Conservation (phyloP, 1,140 invertebrate genomes). For the Calephelis virginiensis region DNA sequence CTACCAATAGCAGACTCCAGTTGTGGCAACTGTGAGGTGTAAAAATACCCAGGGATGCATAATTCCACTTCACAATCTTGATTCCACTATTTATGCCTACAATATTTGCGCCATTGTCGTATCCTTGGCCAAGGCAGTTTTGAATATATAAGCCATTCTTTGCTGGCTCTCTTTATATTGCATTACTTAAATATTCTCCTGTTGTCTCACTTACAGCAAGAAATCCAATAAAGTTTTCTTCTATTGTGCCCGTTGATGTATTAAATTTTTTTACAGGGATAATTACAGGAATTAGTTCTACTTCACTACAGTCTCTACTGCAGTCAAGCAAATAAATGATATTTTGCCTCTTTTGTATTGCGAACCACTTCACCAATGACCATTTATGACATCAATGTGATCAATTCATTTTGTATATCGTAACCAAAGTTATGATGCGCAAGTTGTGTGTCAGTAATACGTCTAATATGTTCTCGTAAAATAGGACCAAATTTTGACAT, state of each 20-base stretch:
- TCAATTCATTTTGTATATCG: slow-evolving; percentile 44
- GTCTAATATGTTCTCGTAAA: slow-evolving; percentile 36
- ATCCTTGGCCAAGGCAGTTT: slow-evolving; percentile 33
- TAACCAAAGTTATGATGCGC: slow-evolving; percentile 38
- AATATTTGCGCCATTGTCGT: slow-evolving; percentile 41
- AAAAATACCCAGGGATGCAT: slow-evolving; percentile 31
- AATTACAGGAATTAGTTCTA: too few relatives aligned
- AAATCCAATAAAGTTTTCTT: slow-evolving; percentile 21
- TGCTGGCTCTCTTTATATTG: slow-evolving; percentile 29
- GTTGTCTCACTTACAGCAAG: slow-evolving; percentile 34
- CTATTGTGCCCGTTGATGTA: too few relatives aligned
- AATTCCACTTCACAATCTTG: slow-evolving; percentile 32
- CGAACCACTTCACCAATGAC: slow-evolving; percentile 33
- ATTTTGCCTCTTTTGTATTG: slow-evolving; percentile 37
- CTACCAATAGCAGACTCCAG: neutral
- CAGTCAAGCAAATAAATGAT: slow-evolving; percentile 33
- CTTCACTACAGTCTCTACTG: slow-evolving; percentile 26
- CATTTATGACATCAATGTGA: slow-evolving; percentile 40
- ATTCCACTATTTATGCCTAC: slow-evolving; percentile 14
- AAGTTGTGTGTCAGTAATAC: slow-evolving; percentile 41
- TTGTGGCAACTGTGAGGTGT: slow-evolving; percentile 34
- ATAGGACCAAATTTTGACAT: slow-evolving; percentile 25
- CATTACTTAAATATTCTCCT: slow-evolving; percentile 34
- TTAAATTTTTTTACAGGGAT: too few relatives aligned
- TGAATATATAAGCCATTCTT: slow-evolving; percentile 29